Base-by-base conservation (phyloP, 2,113 vertebrate species). In the Rissa tridactyla region DNA sequence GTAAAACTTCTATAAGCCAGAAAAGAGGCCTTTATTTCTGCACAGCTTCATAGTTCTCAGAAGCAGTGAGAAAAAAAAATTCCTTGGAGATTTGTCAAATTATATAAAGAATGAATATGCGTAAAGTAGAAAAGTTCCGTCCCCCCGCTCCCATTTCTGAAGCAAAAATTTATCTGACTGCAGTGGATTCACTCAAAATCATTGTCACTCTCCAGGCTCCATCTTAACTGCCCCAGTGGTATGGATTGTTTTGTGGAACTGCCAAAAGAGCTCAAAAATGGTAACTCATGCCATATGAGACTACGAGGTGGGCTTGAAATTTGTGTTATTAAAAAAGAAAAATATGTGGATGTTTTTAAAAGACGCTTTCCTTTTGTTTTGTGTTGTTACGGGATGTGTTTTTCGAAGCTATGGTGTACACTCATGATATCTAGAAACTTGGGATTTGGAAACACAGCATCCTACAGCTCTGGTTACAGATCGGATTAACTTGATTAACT, bases 291-390 rank as follows among this genome's bases (percentile, higher is more conserved):
- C 15, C 5, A 11, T 20, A 27, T 18, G 3, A 83, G 27, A 70
- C 52, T 60, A 29, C 10, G 6, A 90, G 5, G 6, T 20, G 4
- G 58, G 13, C 4, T 55, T 15, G 40, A 73, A 93, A 88, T 25
- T 44, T 16, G 44, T 5, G 8, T 34, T 9, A 66, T 32, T 49
- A 9, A 68, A 68, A 82, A 86, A 66, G 17, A 91, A 62, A 52
- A 9, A 30, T 8, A 36, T 1, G 3, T 5, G 5, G 20, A 61
- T 4, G 8, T 6, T 69, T 84, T 65, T 29, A 84, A 91, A 84
- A 81, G 29, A 20, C 0, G 0, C 4, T 40, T 79, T 36, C 7
- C 3, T 34, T 51, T 52, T 30, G 1, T 3, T 36, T 80, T 29
- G 1, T n/a, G n/a, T n/a, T 55, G 6, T 10, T 55, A 55, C 13